Evolutionary conservation across 1,140 invertebrate genomes (phyloP).

Genomic region (Drosophila equinoxialis): DNA sequence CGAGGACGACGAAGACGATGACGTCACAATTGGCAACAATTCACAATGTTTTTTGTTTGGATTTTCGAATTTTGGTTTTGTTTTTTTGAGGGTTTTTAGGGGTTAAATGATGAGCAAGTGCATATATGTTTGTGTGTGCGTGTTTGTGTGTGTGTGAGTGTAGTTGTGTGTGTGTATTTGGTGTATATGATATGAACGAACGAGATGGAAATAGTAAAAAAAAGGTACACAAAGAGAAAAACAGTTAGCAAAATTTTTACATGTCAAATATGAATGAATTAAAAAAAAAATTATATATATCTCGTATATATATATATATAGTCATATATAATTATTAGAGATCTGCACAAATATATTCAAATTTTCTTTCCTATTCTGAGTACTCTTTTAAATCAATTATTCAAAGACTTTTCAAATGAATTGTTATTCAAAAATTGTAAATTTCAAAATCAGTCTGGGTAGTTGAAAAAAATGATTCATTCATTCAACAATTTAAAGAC

Average conservation of each 20-base stretch:
- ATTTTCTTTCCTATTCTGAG: no score
- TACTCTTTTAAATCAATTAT: no score
- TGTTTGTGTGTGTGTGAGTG: slow-evolving; percentile 18
- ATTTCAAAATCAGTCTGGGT: no score
- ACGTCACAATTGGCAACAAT: slow-evolving; percentile 74
- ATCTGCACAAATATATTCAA: no score
- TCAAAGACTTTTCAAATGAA: no score
- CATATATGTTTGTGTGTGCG: slow-evolving; percentile 34
- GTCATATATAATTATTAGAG: background rate
- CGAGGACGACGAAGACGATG: slow-evolving; percentile 24
- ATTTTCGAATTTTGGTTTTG: background rate
- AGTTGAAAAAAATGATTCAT: no score
- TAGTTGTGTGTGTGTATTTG: background rate
- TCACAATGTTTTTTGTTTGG: slow-evolving; percentile 45
- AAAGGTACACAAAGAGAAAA: slow-evolving; percentile 77
- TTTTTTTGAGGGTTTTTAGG: slow-evolving; percentile 1
- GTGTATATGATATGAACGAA: slow-evolving; percentile 37
- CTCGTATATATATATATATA: slow-evolving; percentile 22
- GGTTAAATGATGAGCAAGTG: slow-evolving; percentile 51
- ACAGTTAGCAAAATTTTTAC: slow-evolving; percentile 68
- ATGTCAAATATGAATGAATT: slow-evolving; percentile 55
- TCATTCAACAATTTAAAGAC: no score
- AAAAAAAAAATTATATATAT: slow-evolving; percentile 49
- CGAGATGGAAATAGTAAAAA: slow-evolving; percentile 66
- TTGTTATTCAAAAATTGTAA: no score